These are phyloP conservation scores for Drosophila chauvacae DNA, from an alignment of 1,140 invertebrate species.

Conservation along the genomic window DNA sequence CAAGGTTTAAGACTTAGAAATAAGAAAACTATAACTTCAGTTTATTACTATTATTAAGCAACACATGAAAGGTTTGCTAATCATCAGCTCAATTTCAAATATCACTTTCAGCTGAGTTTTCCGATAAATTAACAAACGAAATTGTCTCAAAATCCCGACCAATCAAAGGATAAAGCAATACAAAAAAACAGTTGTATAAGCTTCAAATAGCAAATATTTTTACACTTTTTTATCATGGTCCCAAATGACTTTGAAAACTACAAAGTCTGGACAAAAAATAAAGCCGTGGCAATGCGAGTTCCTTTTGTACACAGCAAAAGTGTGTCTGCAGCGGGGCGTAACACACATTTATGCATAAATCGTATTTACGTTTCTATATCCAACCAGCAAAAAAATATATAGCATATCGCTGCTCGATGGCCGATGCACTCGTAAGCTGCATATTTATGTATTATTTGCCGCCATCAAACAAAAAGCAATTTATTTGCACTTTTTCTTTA, in stretches of 20 bases:
- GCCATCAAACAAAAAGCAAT: conserved; percentile 59
- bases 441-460: conserved; percentile 72
- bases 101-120: not conserved
- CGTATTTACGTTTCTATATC: conserved; percentile 61
- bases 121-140: not conserved
- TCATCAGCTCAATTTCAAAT: conserved; percentile 16
- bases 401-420: conserved; percentile 40
- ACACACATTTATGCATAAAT: conserved; percentile 54
- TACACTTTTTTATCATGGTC: conserved; percentile 5
- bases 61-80: not conserved
- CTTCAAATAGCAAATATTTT: conserved; percentile 17
- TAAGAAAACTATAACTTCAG: not conserved
- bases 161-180: not conserved
- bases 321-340: conserved; percentile 1
- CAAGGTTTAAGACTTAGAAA: not conserved
- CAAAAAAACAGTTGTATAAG: conserved; percentile 8
- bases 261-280: conserved; percentile 9
- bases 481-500: conserved; percentile 50
- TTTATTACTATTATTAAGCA: not conserved
- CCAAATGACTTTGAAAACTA: conserved; percentile 30
- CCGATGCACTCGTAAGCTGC: conserved; percentile 56
- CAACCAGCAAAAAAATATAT: conserved; percentile 18
- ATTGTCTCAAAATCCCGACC: conserved; percentile 6
- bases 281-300: not conserved
- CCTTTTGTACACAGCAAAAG: conserved; percentile 19